phyloP scores from a whole-genome alignment of 2,113 vertebrate species.

The Odontophorus gujanensis region DNA sequence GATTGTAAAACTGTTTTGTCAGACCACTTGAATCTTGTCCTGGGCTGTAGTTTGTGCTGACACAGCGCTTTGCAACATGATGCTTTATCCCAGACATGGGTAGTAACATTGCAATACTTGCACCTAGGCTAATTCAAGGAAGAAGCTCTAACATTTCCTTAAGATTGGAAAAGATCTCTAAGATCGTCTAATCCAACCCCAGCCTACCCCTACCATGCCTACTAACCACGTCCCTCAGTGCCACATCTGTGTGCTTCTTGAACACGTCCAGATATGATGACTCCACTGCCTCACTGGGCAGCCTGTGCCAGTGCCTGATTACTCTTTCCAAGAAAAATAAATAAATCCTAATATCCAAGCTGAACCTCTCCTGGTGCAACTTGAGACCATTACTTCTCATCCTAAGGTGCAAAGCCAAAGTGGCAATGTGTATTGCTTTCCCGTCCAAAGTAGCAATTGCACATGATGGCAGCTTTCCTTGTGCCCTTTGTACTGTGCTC shows the following conservation, averaged over 20 bases:
- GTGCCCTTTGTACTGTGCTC: background rate
- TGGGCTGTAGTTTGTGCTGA: background rate
- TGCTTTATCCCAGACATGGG: accelerated
- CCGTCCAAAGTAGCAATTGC: background rate
- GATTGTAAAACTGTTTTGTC: background rate
- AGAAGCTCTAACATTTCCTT: background rate
- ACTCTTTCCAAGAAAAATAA: too few relatives aligned
- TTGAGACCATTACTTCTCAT: too few relatives aligned
- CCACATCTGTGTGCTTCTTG: too few relatives aligned
- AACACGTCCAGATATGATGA: too few relatives aligned
- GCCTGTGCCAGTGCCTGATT: too few relatives aligned
- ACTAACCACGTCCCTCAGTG: too few relatives aligned
- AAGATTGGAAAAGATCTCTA: too few relatives aligned
- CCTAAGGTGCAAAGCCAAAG: background rate
- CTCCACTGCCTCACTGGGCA: too few relatives aligned
- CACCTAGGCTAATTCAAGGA: background rate
- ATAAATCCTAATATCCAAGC: too few relatives aligned
- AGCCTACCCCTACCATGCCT: too few relatives aligned
- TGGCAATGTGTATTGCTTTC: background rate
- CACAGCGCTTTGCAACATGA: background rate
- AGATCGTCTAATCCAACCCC: too few relatives aligned
- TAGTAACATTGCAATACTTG: accelerated
- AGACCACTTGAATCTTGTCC: background rate
- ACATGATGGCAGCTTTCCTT: background rate
- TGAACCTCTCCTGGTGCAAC: too few relatives aligned